Percentiles rank a stretch among this genome's conserved stretches.
phyloP scores from a whole-genome alignment of 92 coral and sea anemone genomes.

The Virgularia gustaviana region DNA sequence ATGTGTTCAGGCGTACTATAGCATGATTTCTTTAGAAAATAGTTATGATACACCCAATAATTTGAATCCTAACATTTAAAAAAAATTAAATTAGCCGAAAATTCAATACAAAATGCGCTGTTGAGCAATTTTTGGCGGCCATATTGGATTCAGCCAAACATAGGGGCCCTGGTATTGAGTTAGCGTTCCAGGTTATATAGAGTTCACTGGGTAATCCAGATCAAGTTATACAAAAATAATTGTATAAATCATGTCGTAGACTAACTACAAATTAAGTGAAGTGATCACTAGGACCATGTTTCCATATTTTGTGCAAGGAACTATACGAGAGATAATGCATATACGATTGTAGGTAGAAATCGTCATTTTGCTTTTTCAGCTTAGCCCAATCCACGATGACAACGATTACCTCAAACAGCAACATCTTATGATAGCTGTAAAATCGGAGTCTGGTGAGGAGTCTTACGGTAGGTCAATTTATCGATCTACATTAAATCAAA shows the following conservation, averaged over 20 bases:
- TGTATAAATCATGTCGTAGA: not conserved
- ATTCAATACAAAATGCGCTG: too few relatives aligned
- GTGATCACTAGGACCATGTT: not conserved
- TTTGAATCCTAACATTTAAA: too few relatives aligned
- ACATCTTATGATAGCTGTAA: conserved; percentile 75
- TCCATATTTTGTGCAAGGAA: conserved; percentile 12
- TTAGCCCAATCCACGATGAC: conserved; percentile 77
- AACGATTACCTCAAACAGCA: conserved; percentile 73
- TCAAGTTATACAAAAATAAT: too few relatives aligned
- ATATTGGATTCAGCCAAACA: too few relatives aligned
- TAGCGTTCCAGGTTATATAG: too few relatives aligned
- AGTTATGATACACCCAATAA: too few relatives aligned
- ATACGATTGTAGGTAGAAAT: conserved; percentile 15
- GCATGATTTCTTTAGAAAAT: too few relatives aligned
- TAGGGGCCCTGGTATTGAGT: too few relatives aligned
- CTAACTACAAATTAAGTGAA: not conserved
- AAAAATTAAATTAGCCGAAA: too few relatives aligned
- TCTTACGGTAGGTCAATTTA: conserved; percentile 65
- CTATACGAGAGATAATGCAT: conserved; percentile 21
- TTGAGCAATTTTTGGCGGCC: too few relatives aligned
- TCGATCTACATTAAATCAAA: not conserved
- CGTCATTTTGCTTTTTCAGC: conserved; percentile 53
- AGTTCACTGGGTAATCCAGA: too few relatives aligned
- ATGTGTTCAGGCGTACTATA: too few relatives aligned
- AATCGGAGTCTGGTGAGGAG: conserved; percentile 89